Evolutionary conservation across 2,113 vertebrate genomes (phyloP).

Genomic region (Scomber japonicus): DNA sequence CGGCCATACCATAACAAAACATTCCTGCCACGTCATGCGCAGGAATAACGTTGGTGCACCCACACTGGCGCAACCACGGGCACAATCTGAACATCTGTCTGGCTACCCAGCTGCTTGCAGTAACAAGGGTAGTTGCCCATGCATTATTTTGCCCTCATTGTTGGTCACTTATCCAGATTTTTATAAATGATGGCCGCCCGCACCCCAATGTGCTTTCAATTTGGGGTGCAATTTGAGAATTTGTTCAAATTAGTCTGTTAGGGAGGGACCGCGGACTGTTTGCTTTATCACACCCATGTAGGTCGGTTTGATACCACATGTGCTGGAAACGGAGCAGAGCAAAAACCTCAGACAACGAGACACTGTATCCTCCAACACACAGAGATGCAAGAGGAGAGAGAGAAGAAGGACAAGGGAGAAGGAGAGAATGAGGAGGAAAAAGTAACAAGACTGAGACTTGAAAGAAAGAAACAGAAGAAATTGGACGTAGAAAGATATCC

Average conservation of each 20-base stretch:
- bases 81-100: slow-evolving; percentile 73
- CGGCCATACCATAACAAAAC: slow-evolving; percentile 73
- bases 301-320: slow-evolving; percentile 85
- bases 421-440: not conserved
- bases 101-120: slow-evolving; percentile 71
- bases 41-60: slow-evolving; percentile 48
- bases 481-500: slow-evolving; percentile 9
- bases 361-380: slow-evolving; percentile 58
- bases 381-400: slow-evolving; percentile 31
- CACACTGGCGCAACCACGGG: slow-evolving; percentile 43
- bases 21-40: slow-evolving; percentile 64
- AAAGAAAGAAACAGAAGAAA: slow-evolving; percentile 20
- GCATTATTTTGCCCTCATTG: slow-evolving; percentile 79
- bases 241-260: slow-evolving; percentile 89
- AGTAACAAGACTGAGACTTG: slow-evolving; percentile 11
- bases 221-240: slow-evolving; percentile 89
- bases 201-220: slow-evolving; percentile 89
- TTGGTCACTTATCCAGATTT: slow-evolving; percentile 85
- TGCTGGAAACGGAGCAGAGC: slow-evolving; percentile 70
- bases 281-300: slow-evolving; percentile 84
- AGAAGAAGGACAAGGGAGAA: not conserved
- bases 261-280: slow-evolving; percentile 82
- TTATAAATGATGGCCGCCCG: slow-evolving; percentile 83
- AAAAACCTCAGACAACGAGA: slow-evolving; percentile 73
- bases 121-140: slow-evolving; percentile 75